Percentiles rank a stretch among this genome's conserved stretches.
These are phyloP conservation scores for Sipha flava DNA, from an alignment of 1,140 invertebrate genomes.

Conservation along the genomic window DNA sequence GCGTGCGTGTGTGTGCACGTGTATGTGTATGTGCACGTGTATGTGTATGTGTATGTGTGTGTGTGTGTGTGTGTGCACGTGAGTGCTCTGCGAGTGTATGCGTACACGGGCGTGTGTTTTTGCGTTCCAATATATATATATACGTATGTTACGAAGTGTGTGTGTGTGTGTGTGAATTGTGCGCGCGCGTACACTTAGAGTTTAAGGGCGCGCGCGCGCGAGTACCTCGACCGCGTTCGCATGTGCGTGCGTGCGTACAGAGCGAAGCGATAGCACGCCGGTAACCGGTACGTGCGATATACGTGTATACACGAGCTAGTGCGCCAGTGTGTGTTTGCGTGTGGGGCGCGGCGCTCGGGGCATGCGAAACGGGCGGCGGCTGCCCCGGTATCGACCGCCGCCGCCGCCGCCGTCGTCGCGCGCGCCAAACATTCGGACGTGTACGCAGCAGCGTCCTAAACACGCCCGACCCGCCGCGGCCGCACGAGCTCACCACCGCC, in stretches of 20 bases:
- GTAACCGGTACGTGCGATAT: conserved; percentile 2
- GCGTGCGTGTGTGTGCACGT: neutral
- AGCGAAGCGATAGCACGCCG: neutral
- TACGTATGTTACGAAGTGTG: too few species aligned
- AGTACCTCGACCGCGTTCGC: neutral
- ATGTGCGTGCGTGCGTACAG: neutral
- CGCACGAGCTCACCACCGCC: neutral
- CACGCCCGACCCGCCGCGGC: neutral
- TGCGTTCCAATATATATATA: too few species aligned
- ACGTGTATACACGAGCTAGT: too few species aligned
- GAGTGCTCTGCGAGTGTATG: too few species aligned
- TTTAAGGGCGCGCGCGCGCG: neutral
- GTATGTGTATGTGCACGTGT: too few species aligned
- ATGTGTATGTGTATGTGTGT: too few species aligned
- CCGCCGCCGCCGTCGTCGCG: neutral
- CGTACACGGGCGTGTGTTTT: too few species aligned
- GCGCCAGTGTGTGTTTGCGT: neutral
- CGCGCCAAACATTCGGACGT: neutral
- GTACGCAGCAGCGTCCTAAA: neutral
- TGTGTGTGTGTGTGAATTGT: neutral
- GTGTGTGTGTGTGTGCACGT: too few species aligned
- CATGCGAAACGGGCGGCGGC: neutral
- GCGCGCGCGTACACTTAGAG: too few species aligned
- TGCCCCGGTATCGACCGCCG: conserved; percentile 1
- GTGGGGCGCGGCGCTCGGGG: conserved; percentile 5